phyloP scores from a whole-genome alignment of 1,140 invertebrate species.

The Arion vulgaris region DNA sequence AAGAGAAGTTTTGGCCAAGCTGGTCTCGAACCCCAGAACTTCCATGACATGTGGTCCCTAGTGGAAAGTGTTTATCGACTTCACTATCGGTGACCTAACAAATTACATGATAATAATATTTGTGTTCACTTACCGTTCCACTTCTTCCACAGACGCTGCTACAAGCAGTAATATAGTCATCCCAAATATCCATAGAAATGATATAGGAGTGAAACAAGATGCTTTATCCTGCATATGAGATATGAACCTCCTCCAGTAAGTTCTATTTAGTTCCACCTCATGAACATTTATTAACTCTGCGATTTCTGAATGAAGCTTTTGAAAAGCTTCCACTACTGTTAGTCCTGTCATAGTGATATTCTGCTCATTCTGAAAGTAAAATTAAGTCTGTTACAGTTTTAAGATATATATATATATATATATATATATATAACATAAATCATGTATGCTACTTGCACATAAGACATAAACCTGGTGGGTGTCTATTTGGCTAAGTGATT shows the following conservation, averaged over 20 bases:
- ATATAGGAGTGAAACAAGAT: constrained; percentile 16
- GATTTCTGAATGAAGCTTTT: constrained; percentile 11
- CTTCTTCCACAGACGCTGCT: constrained; percentile 20
- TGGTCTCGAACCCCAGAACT: background rate
- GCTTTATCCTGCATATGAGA: background rate
- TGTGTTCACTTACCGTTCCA: background rate
- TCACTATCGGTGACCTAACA: background rate
- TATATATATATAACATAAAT: too few species aligned
- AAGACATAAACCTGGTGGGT: too few species aligned
- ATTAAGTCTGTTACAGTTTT: too few species aligned
- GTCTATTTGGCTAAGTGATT: too few species aligned
- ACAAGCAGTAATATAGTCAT: constrained; percentile 5
- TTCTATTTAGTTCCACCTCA: background rate
- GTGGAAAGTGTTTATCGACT: background rate
- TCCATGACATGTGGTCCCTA: too few species aligned
- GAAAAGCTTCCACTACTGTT: background rate
- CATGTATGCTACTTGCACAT: too few species aligned
- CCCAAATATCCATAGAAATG: background rate
- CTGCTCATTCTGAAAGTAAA: background rate
- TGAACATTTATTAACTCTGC: background rate
- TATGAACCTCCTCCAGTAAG: constrained; percentile 16
- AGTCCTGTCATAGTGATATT: background rate
- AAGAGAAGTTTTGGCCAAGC: too few species aligned
- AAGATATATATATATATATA: too few species aligned
- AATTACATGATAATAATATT: background rate